phyloP scores from a whole-genome alignment of 2,113 vertebrate genomes.

The Eulemur macaco region DNA sequence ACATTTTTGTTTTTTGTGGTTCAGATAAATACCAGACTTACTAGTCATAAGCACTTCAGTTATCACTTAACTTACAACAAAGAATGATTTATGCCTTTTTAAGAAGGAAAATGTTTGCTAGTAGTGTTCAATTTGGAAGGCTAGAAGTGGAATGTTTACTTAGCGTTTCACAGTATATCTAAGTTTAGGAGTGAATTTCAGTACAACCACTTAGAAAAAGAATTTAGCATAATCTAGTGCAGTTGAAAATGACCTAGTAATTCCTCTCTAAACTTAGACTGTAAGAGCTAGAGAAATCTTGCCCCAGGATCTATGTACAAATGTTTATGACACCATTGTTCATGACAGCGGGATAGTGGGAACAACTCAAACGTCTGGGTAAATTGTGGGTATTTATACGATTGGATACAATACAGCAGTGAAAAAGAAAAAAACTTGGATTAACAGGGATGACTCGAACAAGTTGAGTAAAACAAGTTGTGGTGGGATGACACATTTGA shows the following conservation, averaged over 20 bases:
- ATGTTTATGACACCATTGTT: not conserved
- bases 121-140: not conserved
- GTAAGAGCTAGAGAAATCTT: not conserved
- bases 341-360: not conserved
- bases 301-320: not conserved
- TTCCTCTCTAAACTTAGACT: not conserved
- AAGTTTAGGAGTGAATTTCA: conserved; percentile 6
- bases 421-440: not conserved
- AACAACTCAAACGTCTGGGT: not conserved
- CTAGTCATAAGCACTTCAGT: not conserved
- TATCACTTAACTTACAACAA: not conserved
- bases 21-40: not conserved
- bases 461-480: not conserved
- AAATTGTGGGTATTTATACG: not conserved
- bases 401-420: not conserved
- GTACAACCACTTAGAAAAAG: not conserved
- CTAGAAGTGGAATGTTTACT: not conserved
- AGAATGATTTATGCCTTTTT: not conserved
- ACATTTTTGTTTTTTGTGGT: not conserved
- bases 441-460: not conserved
- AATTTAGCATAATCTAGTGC: not conserved
- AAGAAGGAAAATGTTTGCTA: not conserved
- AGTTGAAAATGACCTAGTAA: not conserved
- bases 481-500: not conserved
- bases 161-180: not conserved